A percentile compares a stretch with the other conserved stretches of the same genome.
These are phyloP conservation scores for Brachypteracias leptosomus DNA, from an alignment of 2,113 vertebrate species.

Conservation along the genomic window DNA sequence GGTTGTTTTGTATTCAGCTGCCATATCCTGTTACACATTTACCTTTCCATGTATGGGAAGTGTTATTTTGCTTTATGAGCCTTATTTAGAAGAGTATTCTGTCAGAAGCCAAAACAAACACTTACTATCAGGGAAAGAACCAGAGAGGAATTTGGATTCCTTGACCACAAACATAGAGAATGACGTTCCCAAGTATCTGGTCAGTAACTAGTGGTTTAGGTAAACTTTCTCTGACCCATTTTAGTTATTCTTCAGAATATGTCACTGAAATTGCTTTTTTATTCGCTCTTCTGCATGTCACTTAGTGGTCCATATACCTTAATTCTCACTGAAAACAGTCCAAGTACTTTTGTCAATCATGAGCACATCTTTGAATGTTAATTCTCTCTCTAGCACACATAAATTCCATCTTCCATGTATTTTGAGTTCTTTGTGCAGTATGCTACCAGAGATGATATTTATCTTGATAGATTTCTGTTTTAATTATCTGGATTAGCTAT, in stretches of 20 bases:
- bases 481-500: not conserved
- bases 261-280: not conserved
- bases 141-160: not conserved
- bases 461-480: not conserved
- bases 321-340: not conserved
- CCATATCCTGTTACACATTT: not conserved
- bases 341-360: not conserved
- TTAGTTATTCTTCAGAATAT: not conserved
- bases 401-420: not conserved
- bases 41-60: not conserved
- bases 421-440: not conserved
- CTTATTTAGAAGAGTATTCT: not conserved
- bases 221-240: not conserved
- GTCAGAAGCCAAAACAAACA: not conserved
- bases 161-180: accelerated
- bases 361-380: not conserved
- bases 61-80: not conserved
- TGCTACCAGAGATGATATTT: not conserved
- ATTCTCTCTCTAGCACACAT: not conserved
- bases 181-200: not conserved
- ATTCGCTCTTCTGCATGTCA: not conserved
- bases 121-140: not conserved
- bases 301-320: not conserved
- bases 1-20: not conserved
- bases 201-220: not conserved